phyloP scores from a whole-genome alignment of 2,797 vertebrate genomes.

The Sarcoramphus papa region DNA sequence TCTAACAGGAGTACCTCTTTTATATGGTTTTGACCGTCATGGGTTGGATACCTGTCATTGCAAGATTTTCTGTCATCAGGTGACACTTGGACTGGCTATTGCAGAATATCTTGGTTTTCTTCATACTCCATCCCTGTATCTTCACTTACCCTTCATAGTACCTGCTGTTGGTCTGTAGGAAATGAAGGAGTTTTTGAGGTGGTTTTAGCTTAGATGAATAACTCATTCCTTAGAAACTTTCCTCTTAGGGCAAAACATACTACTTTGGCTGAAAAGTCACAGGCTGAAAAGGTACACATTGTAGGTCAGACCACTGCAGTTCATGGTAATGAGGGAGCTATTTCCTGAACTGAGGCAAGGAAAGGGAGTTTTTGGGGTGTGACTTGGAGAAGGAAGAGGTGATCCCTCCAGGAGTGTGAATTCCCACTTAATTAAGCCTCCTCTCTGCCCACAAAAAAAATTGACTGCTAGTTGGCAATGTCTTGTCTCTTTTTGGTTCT shows the following conservation, averaged over 20 bases:
- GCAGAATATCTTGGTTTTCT: not conserved
- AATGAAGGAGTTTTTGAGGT: not conserved
- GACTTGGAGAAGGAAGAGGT: not conserved
- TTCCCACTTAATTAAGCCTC: not conserved
- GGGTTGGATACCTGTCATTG: not conserved
- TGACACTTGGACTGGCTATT: not conserved
- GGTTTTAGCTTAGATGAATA: not conserved
- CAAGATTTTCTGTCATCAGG: not conserved
- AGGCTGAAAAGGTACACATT: not conserved
- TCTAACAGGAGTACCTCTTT: not conserved
- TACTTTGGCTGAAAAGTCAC: not conserved
- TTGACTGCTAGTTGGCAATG: not conserved
- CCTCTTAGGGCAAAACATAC: not conserved
- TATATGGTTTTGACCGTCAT: not conserved
- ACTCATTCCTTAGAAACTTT: not conserved
- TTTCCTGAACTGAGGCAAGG: not conserved
- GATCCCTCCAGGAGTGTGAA: not conserved
- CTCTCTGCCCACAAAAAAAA: not conserved
- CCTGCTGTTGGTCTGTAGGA: not conserved
- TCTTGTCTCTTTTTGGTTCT: not conserved
- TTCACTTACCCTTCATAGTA: not conserved
- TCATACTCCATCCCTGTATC: not conserved
- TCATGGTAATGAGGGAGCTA: not conserved
- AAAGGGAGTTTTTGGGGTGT: not conserved
- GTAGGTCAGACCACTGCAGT: not conserved